Evolutionary conservation across 2,888 invertebrate genomes (phyloP), one percentile per base, ranked within the genome.

Genomic region (Erebia epiphron): DNA sequence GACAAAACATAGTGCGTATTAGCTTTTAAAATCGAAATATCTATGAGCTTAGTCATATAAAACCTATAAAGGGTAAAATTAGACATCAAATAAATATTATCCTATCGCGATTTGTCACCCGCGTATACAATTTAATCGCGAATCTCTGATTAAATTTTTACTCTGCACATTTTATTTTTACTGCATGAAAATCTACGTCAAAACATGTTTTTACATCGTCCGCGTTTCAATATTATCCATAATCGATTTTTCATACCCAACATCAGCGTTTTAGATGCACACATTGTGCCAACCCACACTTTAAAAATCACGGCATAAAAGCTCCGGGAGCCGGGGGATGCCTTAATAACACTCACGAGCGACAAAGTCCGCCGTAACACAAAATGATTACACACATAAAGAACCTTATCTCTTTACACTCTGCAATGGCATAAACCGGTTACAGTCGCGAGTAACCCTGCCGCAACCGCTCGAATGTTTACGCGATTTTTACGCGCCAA

Each of bases 301-400:
- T 35, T 80, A 80, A 77, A 83, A 83, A 82, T 82, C 83, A 80
- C 80, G 76, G 77, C 80, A 78, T 79, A 80, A 82, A 82, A 83
- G 81, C 79, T 79, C 49, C 21, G 78, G 70, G 79, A 75, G 79
- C 77, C 80, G 78, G 80, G 77, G 79, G 80, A 80, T 81, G 82
- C 83, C 85, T 86, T 88, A 87, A 89, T 89, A 89, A 87, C 86
- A 85, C 87, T 87, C 86, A 84, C 85, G 82, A 84, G 82, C 83
- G 83, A 82, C 85, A 80, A 83, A 84, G 86, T 85, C 84, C 84
- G 84, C 83, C 85, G 87, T 91, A 89, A 89, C 86, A 87, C 86
- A 84, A 87, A 90, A 91, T 92, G 87, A 92, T 92, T 89, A 88
- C 90, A 88, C 87, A 87, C 88, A 90, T 91, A 92, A 91, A 91